These are phyloP conservation scores for Python bivittatus DNA, from an alignment of 2,113 vertebrate species.

Conservation along the genomic window DNA sequence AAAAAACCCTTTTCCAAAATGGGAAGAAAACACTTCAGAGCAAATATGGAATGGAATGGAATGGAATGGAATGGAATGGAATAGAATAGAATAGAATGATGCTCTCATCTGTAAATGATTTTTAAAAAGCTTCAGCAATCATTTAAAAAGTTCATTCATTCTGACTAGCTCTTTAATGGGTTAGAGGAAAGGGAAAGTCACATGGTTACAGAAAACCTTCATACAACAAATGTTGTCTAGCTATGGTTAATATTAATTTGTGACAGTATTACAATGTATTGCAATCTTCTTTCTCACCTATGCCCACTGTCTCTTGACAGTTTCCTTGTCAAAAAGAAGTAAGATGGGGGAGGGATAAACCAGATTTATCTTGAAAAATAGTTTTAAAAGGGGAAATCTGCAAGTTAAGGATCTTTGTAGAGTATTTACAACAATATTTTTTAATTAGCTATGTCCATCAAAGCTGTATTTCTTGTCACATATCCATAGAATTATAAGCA, in stretches of 20 bases:
- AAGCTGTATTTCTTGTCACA: constrained; percentile 7
- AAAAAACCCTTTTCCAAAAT: constrained; percentile 46
- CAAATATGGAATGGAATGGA: neutral
- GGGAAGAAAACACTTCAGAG: constrained; percentile 48
- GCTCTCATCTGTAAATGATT: constrained; percentile 46
- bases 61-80: neutral
- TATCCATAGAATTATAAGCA: neutral
- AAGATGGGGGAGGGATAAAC: constrained; percentile 7
- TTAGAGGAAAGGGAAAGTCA: constrained; percentile 68
- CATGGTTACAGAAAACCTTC: constrained; percentile 58
- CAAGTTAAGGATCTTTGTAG: constrained; percentile 35
- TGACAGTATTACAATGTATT: constrained; percentile 68
- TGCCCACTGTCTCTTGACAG: constrained; percentile 45
- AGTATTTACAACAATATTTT: constrained; percentile 15
- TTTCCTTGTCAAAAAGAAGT: constrained; percentile 40
- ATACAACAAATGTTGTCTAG: constrained; percentile 66
- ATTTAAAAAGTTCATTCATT: constrained; percentile 64
- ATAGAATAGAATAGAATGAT: neutral
- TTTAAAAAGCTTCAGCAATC: constrained; percentile 52
- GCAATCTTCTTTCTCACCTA: constrained; percentile 61
- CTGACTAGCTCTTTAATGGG: constrained; percentile 61
- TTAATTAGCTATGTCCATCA: constrained; percentile 37
- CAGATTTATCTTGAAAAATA: neutral
- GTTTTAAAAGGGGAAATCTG: neutral
- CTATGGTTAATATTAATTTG: constrained; percentile 77